Evolutionary conservation across 2,797 vertebrate species (phyloP).

Genomic region (Psittacula echo): DNA sequence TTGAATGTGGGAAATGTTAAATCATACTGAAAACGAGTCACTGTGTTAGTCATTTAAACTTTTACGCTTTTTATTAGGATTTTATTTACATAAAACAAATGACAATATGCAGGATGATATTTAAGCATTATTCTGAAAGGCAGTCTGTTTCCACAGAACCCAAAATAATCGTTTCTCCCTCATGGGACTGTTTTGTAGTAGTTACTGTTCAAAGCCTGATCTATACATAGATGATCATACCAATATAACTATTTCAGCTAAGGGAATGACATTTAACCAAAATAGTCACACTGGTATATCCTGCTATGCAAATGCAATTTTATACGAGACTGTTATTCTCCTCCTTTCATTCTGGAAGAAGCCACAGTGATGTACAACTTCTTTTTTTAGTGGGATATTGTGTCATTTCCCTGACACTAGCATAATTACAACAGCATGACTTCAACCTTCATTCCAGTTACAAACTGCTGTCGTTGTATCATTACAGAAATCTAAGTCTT

Average conservation of each 20-base stretch:
- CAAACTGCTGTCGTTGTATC: not conserved
- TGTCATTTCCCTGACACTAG: not conserved
- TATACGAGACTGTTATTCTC: not conserved
- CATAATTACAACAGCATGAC: not conserved
- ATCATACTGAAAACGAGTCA: constrained; percentile 50
- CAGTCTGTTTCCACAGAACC: not conserved
- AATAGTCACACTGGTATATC: not conserved
- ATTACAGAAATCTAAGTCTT: not conserved
- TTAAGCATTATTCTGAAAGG: constrained; percentile 29
- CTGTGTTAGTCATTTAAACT: constrained; percentile 61
- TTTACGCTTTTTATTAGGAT: constrained; percentile 62
- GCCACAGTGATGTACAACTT: not conserved
- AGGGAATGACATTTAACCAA: constrained; percentile 17
- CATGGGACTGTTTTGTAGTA: constrained; percentile 21
- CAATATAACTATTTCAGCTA: not conserved
- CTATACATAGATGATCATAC: not conserved
- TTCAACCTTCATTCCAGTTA: not conserved
- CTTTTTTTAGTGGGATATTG: not conserved
- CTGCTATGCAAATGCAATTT: not conserved
- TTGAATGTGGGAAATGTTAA: constrained; percentile 31
- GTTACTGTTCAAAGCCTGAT: constrained; percentile 5
- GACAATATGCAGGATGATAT: constrained; percentile 45
- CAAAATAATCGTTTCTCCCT: not conserved
- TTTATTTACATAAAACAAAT: constrained; percentile 70
- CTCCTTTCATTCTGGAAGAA: not conserved